A percentile compares a stretch with the other conserved stretches of the same genome.
phyloP scores from a whole-genome alignment of 2,797 vertebrate species.

The Glyptemys insculpta region DNA sequence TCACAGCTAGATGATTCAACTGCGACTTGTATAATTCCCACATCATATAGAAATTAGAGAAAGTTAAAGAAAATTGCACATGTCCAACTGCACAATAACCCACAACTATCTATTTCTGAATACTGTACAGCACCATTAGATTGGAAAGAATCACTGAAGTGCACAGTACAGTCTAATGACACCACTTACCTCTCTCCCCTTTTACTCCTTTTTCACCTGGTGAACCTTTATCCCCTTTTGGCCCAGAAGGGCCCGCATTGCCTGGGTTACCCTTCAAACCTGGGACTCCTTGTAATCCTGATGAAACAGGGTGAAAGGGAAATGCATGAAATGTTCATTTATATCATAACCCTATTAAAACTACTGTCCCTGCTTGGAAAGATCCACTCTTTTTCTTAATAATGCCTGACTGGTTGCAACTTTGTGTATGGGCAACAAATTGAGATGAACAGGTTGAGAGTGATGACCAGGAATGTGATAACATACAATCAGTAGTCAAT shows the following conservation, averaged over 20 bases:
- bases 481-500: background rate
- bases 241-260: slow-evolving; percentile 54
- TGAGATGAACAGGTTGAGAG: background rate
- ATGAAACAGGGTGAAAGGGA: background rate
- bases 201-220: slow-evolving; percentile 66
- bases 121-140: background rate
- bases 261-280: slow-evolving; percentile 58
- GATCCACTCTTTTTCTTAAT: background rate
- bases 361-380: background rate
- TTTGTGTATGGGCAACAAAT: background rate
- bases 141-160: background rate
- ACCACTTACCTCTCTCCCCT: slow-evolving; percentile 68
- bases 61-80: background rate
- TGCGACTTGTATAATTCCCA: background rate
- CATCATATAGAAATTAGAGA: background rate
- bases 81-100: background rate
- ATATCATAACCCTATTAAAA: background rate
- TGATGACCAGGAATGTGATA: background rate
- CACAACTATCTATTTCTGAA: background rate
- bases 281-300: slow-evolving; percentile 57
- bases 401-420: background rate
- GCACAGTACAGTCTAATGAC: background rate
- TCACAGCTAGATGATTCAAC: background rate
- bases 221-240: slow-evolving; percentile 52
- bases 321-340: background rate